phyloP scores from a whole-genome alignment of 2,113 vertebrate genomes.

The Epinephelus fuscoguttatus region DNA sequence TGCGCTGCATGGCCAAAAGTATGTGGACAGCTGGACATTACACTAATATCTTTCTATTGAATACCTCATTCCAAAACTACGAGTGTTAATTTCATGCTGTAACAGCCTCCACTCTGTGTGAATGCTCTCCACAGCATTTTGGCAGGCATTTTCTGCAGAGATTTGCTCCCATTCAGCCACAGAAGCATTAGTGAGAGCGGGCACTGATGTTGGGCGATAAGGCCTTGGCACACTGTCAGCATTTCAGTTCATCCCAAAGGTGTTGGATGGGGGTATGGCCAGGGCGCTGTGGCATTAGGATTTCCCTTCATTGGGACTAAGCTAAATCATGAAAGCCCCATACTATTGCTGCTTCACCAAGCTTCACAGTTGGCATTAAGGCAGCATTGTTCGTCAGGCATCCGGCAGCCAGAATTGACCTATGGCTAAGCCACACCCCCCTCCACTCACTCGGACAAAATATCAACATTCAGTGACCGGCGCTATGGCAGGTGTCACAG shows the following conservation, averaged over 20 bases:
- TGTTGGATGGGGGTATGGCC: background rate
- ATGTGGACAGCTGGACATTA: background rate
- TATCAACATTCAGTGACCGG: no score
- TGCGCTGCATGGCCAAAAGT: background rate
- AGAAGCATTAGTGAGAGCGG: background rate
- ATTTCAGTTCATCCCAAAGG: conserved; percentile 17
- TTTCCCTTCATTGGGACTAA: background rate
- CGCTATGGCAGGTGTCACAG: no score
- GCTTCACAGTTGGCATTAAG: background rate
- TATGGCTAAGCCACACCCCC: no score
- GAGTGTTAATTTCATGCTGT: background rate
- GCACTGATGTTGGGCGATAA: conserved; percentile 17
- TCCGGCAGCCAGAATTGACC: background rate
- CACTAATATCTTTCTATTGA: background rate
- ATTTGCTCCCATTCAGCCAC: conserved; percentile 31
- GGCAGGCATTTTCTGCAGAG: background rate
- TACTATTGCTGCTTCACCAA: background rate
- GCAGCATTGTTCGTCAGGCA: background rate
- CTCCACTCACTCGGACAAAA: no score
- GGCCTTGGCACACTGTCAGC: conserved; percentile 26
- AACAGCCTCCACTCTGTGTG: background rate
- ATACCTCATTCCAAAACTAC: background rate
- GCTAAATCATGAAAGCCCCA: background rate
- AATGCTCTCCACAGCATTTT: background rate
- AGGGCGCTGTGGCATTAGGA: background rate